Evolutionary conservation across 2,888 invertebrate species (phyloP), one percentile per base, ranked within the genome.

Genomic region (Dynastes grantii): DNA sequence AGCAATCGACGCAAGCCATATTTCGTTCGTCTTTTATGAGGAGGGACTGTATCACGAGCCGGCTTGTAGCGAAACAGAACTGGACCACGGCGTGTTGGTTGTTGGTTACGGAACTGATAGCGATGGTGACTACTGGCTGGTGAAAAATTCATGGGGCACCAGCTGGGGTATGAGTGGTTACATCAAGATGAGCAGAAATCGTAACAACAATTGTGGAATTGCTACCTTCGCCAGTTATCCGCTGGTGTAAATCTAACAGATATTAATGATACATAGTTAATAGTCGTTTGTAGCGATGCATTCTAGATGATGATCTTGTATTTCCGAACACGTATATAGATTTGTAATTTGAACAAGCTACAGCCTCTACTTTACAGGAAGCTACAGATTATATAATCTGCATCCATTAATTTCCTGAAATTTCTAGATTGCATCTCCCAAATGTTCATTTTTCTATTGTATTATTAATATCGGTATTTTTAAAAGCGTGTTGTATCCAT

Each of bases 51-150:
- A 97, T 90, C 92, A 92, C 87, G 96, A 97, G 83, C 92, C 93
- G 64, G 88, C 92, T 67, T 98, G 98, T 90, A 85, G 93, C 81
- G 85, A 91, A 0, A 87, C 90, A 53, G 89, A 92, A 81, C 90
- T 97, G 78, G 96, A 97, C 89, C 98, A 98, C 85, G 97, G 96
- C 80, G 95, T 94, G 32, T 87, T 96, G 83, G 92, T 93, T 97
- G 95, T 96, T 8, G 96, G 96, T 0, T 96, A 95, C 88, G 96
- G 96, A 81, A 75, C 32, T 13, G 92, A 92, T 82, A 91, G 88
- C n/a, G 90, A 90, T 2, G 83, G 89, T 37, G 91, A 92, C 81
- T 94, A 92, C 84, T 94, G 94, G 93, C 85, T 94, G 11, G 92
- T 94, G 1, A 94, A 94, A 85, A 94, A 94, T 86, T 93, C 93